Conservation (phyloP, 2,797 vertebrate genomes). For the Acipenser ruthenus region DNA sequence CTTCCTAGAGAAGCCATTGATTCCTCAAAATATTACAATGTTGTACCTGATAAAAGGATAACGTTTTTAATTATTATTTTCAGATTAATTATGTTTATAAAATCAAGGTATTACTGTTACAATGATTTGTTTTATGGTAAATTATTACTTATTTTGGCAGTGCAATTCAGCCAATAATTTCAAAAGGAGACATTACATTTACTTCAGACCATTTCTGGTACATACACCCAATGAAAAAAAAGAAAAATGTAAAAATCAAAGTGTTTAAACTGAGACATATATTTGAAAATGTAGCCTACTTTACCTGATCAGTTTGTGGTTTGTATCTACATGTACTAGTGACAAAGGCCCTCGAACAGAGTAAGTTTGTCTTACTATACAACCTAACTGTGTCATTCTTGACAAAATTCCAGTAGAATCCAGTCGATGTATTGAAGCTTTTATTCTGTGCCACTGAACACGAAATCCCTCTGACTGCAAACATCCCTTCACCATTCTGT, state of each 20-base stretch:
- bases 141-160: slow-evolving; percentile 4
- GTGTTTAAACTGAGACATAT: not conserved
- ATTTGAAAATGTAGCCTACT: not conserved
- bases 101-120: slow-evolving; percentile 1
- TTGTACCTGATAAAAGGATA: not conserved
- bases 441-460: slow-evolving; percentile 15
- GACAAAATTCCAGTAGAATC: slow-evolving; percentile 15
- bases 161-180: no score
- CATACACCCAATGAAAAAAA: slow-evolving; percentile 4
- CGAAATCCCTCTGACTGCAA: slow-evolving; percentile 10
- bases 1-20: no score
- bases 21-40: not conserved
- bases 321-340: slow-evolving; percentile 7
- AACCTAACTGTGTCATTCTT: slow-evolving; percentile 8
- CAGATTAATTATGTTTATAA: not conserved
- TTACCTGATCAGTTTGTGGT: slow-evolving; percentile 13
- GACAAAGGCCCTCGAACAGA: slow-evolving; percentile 13
- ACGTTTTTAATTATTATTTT: not conserved
- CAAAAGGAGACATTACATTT: no score
- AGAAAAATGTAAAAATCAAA: not conserved
- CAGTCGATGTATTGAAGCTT: slow-evolving; percentile 13
- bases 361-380: slow-evolving; percentile 12
- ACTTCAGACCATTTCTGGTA: no score
- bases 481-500: slow-evolving; percentile 15
- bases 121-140: not conserved